These are phyloP conservation scores for Podarcis lilfordi DNA, from an alignment of 2,797 vertebrate species.

Conservation along the genomic window DNA sequence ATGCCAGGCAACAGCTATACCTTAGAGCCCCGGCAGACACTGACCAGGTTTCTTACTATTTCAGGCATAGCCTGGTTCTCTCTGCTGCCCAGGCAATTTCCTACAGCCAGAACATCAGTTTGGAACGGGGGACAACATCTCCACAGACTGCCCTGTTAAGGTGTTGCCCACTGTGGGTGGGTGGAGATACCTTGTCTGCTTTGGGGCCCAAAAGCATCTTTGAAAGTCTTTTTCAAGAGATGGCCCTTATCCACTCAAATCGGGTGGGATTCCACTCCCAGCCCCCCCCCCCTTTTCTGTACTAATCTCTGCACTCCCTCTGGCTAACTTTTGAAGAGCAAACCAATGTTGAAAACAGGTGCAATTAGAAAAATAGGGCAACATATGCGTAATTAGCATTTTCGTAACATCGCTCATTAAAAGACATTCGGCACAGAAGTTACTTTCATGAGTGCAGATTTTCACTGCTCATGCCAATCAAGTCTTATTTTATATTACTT, in stretches of 20 bases:
- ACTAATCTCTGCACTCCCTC: not conserved
- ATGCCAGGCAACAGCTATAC: slow-evolving; percentile 77
- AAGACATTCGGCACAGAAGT: too few relatives aligned
- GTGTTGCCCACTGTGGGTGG: not conserved
- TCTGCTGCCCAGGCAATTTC: slow-evolving; percentile 18
- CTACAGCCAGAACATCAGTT: slow-evolving; percentile 30
- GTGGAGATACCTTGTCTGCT: not conserved
- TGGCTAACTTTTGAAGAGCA: not conserved
- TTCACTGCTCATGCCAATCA: not conserved
- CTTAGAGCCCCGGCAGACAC: slow-evolving; percentile 32
- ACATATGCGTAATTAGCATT: not conserved
- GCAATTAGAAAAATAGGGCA: not conserved
- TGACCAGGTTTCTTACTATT: not conserved
- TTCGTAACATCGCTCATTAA: not conserved
- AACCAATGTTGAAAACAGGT: not conserved
- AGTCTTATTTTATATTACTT: not conserved
- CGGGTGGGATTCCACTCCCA: not conserved
- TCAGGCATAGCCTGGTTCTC: not conserved
- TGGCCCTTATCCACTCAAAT: not conserved
- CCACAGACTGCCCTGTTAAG: not conserved
- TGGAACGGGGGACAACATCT: not conserved
- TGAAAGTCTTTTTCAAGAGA: not conserved
- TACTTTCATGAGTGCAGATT: not conserved
- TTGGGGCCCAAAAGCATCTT: not conserved
- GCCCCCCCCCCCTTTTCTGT: not conserved